phyloP scores from a whole-genome alignment of 2,113 vertebrate species.

The Oceanites oceanicus region DNA sequence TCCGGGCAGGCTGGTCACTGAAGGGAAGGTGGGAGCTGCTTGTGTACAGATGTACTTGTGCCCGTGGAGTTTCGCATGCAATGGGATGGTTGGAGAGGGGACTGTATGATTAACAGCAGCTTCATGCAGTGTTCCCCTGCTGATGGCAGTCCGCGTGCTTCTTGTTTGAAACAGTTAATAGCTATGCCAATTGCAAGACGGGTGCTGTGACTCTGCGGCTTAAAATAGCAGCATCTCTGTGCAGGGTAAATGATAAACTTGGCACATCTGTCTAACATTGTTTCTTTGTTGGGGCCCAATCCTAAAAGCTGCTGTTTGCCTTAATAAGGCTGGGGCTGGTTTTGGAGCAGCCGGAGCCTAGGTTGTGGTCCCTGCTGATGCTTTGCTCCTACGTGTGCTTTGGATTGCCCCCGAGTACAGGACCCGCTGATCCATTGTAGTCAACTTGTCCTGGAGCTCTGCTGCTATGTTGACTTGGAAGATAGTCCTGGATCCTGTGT shows the following conservation, averaged over 20 bases:
- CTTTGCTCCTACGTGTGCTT: not conserved
- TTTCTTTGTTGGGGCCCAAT: not conserved
- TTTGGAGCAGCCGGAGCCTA: not conserved
- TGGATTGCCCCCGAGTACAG: not conserved
- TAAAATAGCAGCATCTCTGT: conserved; percentile 59
- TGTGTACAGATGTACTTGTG: not conserved
- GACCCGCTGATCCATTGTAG: not conserved
- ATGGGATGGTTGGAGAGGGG: not conserved
- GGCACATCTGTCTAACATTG: conserved; percentile 46
- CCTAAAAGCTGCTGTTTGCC: conserved; percentile 41
- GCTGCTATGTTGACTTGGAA: not conserved
- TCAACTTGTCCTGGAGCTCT: not conserved
- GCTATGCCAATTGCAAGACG: not conserved
- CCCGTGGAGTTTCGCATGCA: not conserved
- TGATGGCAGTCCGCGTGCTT: not conserved
- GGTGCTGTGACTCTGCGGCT: conserved; percentile 20
- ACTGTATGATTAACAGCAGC: not conserved
- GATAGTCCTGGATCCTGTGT: not conserved
- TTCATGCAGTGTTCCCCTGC: not conserved
- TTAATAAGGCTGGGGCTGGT: conserved; percentile 39
- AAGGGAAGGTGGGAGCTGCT: not conserved
- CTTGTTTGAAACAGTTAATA: not conserved
- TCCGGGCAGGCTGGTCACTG: not conserved
- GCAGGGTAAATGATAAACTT: conserved; percentile 48
- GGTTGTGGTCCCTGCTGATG: not conserved